A percentile compares a stretch with the other conserved stretches of the same genome.
These are phyloP conservation scores for Bungarus multicinctus DNA, from an alignment of 2,113 vertebrate genomes.

Conservation along the genomic window DNA sequence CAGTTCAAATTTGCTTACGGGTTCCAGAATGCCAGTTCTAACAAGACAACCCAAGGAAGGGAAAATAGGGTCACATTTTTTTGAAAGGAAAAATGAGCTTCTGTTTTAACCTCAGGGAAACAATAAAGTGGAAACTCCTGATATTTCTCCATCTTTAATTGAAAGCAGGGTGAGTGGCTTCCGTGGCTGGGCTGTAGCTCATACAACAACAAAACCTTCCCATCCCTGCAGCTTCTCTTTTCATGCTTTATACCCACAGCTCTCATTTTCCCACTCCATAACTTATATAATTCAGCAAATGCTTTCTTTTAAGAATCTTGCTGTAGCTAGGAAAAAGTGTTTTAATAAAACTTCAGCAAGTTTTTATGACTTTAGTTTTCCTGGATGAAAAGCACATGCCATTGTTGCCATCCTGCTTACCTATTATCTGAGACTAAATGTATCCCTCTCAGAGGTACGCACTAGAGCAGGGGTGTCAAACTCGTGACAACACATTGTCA, in stretches of 20 bases:
- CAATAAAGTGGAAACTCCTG: neutral
- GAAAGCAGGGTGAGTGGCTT: neutral
- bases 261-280: neutral
- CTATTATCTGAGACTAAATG: neutral
- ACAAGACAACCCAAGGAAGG: neutral
- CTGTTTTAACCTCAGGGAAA: constrained; percentile 1
- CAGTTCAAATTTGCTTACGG: neutral
- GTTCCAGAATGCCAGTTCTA: neutral
- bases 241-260: neutral
- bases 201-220: neutral
- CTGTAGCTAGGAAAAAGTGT: neutral
- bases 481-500: no score
- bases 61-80: neutral
- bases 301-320: neutral
- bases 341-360: neutral
- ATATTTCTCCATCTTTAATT: neutral
- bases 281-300: neutral
- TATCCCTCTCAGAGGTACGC: neutral
- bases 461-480: neutral
- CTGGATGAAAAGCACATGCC: neutral
- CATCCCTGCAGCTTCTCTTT: neutral
- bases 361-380: neutral
- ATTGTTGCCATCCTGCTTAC: neutral
- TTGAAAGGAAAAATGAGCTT: neutral
- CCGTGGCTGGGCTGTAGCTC: neutral